Evolutionary conservation across 2,797 vertebrate species (phyloP), one percentile per base, ranked within the genome.

Genomic region (Enteromius trimaculatus): DNA sequence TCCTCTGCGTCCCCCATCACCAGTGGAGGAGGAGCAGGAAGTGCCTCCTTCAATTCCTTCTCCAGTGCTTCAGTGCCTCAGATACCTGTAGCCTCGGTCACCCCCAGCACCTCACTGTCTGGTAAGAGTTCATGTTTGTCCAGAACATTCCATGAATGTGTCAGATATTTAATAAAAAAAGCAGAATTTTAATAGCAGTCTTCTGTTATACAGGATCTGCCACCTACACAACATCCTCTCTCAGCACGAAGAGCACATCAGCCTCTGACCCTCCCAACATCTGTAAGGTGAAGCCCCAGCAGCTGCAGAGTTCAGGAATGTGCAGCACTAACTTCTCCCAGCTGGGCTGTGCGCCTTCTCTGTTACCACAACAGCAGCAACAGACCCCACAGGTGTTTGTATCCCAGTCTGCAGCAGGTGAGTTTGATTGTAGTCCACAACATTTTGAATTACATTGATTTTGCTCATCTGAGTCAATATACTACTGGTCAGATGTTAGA

Each of bases 281-380:
- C 90, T 99, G 98, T 90, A 99, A 99, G 92, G 98, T 99, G 92
- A 99, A 99, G 86, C 98, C 98, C 49, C 98, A 99, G 84, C 98
- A 99, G 87, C 88, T 99, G 84, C 98, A 99, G 90, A 96, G 96
- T 82, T 89, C 89, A 58, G 86, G 85, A 81, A 89, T 89, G 79
- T 90, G 89, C 87, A 92, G 78, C 86, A 95, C 95, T 62, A 97
- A 96, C 88, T 99, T 99, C 89, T 98, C 98, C 72, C 98, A 98
- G 89, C 90, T 99, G 71, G 95, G 97, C 92, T 99, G 98, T 80
- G 95, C 98, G 92, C 96, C 97, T 2, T 96, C 98, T 4, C 95
- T 99, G 37, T 95, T 99, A 83, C 96, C 97, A 81, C 97, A 98
- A 62, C 97, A 65, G 47, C 97, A 98, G 85, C 97, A 98, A 83